Evolutionary conservation across 2,113 vertebrate species (phyloP).

Genomic region (Pseudopipra pipra): DNA sequence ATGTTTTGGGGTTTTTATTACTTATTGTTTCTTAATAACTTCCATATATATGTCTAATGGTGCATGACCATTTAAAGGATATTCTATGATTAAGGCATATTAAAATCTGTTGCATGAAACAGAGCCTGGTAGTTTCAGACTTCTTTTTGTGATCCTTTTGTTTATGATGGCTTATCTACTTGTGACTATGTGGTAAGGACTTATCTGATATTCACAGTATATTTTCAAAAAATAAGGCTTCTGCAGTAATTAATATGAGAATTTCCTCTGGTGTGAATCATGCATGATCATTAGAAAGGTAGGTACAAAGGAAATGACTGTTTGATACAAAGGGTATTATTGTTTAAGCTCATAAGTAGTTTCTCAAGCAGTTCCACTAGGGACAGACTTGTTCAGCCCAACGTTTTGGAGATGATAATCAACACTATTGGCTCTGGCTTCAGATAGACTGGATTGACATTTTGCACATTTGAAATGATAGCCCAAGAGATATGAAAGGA

Average conservation of each 20-base stretch:
- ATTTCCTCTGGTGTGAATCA: not conserved
- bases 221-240: not conserved
- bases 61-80: not conserved
- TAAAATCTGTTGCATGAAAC: not conserved
- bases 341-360: not conserved
- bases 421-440: not conserved
- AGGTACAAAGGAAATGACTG: not conserved
- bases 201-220: not conserved
- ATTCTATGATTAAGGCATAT: not conserved
- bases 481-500: not conserved
- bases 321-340: not conserved
- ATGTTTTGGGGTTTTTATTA: not conserved
- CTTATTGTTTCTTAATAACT: not conserved
- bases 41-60: not conserved
- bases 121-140: not conserved
- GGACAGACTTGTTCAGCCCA: not conserved
- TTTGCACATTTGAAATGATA: not conserved
- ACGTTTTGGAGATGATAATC: not conserved
- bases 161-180: not conserved
- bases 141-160: not conserved
- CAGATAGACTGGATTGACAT: not conserved
- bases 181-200: not conserved
- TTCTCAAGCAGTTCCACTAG: not conserved
- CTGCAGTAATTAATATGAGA: not conserved
- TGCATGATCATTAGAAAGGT: not conserved